Base-by-base conservation (phyloP, 1,140 invertebrate genomes). In the Aphelinus certus region DNA sequence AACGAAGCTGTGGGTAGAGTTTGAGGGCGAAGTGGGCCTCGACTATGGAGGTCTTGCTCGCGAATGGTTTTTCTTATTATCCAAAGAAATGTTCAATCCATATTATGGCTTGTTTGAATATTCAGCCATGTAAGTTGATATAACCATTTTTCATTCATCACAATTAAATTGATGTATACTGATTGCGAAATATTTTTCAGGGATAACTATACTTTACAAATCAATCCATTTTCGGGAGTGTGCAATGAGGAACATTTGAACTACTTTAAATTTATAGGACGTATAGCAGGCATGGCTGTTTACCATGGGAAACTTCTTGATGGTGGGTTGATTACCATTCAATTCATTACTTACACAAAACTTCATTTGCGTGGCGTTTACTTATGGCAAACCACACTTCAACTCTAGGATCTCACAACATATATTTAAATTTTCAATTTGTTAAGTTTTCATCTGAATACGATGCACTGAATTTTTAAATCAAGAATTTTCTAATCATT, bases 101-200 rank as follows among this genome's bases (percentile, higher is more conserved):
- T 99, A 99, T 84, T 99, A 99, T 88, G 97, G 97, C 0, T 90
- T 99, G 26, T 99, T 99, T 90, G 97, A 99, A 88, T 99, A 99
- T 90, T 98, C 97, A 9, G 97, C 98, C 10, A 98, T 97, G 86
- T 87, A 70, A 80, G 85, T 83, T 76, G 45, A 46, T 58, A 43
- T 42, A 62, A 72, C 55, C 45, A 70, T 72, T 68, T 46, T 10
- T 66, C 6, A 73, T 9, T 65, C 9, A 64, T 9, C 9, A 53
- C 9, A 53, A 53, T 53, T 53, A 9, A 53, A 2, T 78, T 9
- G 64, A 64, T 63, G 42, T 71, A 64, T 67, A 70, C 63, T 57
- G n/a, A 51, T 58, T 2, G 9, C 65, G 63, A 65, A 42, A 70
- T 46, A 49, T 60, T 71, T 76, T 61, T 77, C 81, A 96, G 94